phyloP scores from a whole-genome alignment of 2,797 vertebrate genomes.

The Vultur gryphus region DNA sequence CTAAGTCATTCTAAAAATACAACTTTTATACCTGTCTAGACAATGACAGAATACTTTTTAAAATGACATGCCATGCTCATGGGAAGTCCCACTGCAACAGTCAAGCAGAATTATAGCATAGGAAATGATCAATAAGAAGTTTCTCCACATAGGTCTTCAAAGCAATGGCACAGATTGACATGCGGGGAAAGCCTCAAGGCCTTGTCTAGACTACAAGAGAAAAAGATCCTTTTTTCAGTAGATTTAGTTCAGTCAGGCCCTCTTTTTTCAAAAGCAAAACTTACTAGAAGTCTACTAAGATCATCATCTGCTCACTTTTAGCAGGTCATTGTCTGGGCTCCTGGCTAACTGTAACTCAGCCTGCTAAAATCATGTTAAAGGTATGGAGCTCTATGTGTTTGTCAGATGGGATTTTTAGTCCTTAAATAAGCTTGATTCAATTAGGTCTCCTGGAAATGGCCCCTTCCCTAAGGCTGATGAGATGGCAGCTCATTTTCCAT shows the following conservation, averaged over 20 bases:
- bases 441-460: neutral
- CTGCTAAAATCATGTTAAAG: neutral
- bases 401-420: neutral
- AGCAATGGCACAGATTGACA: neutral
- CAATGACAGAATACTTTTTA: neutral
- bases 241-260: neutral
- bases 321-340: neutral
- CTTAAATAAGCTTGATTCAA: conserved; percentile 19
- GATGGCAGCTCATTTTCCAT: neutral
- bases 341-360: neutral
- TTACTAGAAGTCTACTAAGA: neutral
- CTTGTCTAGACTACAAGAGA: neutral
- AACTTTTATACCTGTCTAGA: neutral
- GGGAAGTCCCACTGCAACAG: neutral
- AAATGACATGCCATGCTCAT: neutral
- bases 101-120: neutral
- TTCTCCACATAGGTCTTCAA: neutral
- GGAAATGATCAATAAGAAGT: neutral
- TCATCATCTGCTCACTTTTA: neutral
- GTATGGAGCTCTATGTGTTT: neutral
- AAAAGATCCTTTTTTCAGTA: neutral
- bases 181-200: neutral
- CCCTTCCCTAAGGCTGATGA: neutral
- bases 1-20: neutral
- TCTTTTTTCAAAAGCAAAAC: neutral